phyloP scores from a whole-genome alignment of 2,888 invertebrate genomes.

The Pecten maximus region DNA sequence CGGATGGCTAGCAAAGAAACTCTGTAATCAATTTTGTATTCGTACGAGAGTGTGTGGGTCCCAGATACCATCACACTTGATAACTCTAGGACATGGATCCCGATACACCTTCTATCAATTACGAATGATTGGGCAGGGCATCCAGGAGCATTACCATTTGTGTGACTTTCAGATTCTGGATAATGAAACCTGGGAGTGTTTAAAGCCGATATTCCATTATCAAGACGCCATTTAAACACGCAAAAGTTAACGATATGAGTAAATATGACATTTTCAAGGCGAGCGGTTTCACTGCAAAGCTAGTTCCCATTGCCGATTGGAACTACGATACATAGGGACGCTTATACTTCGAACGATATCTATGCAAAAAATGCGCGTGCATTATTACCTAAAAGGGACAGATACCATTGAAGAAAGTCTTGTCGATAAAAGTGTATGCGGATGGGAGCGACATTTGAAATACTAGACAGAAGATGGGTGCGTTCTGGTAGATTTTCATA shows the following conservation, averaged over 20 bases:
- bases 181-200: conserved; percentile 67
- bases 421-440: conserved; percentile 49
- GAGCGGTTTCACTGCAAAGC: conserved; percentile 57
- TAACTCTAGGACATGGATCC: background rate
- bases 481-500: conserved; percentile 48
- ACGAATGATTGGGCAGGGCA: background rate
- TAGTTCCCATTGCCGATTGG: conserved; percentile 44
- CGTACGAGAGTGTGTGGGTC: background rate
- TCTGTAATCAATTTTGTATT: background rate
- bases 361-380: too few species aligned
- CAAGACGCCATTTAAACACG: conserved; percentile 43
- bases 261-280: conserved; percentile 53
- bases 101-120: background rate
- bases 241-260: conserved; percentile 48
- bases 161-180: conserved; percentile 47
- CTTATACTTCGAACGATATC: too few species aligned
- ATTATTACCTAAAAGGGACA: conserved; percentile 36
- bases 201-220: conserved; percentile 39
- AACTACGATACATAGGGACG: conserved; percentile 47
- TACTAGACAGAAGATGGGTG: conserved; percentile 22
- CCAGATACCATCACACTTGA: background rate
- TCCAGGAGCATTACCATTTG: conserved; percentile 42
- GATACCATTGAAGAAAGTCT: conserved; percentile 53
- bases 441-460: conserved; percentile 51
- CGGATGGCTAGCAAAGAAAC: background rate